These are phyloP conservation scores for Helicoverpa armigera DNA, from an alignment of 1,140 invertebrate genomes.

Conservation along the genomic window DNA sequence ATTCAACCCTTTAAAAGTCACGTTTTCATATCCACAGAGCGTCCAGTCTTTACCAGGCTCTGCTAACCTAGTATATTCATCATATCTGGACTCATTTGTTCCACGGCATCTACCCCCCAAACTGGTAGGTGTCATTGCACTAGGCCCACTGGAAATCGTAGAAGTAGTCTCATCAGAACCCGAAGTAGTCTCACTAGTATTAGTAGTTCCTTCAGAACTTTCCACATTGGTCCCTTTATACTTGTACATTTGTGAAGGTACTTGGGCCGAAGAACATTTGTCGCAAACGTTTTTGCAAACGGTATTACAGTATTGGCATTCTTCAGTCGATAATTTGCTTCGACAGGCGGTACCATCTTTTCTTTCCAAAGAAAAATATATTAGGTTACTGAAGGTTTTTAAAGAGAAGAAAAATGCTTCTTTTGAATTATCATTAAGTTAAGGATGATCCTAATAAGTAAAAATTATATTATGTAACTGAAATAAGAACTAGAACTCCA, in stretches of 20 bases:
- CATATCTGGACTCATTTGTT: not conserved
- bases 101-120: not conserved
- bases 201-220: not conserved
- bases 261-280: not conserved
- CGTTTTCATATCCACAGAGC: not conserved
- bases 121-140: too few relatives aligned
- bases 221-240: not conserved
- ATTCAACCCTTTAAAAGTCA: too few relatives aligned
- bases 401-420: too few relatives aligned
- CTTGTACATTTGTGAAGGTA: not conserved
- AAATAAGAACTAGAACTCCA: too few relatives aligned
- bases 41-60: not conserved
- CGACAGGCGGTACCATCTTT: not conserved
- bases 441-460: too few relatives aligned
- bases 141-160: too few relatives aligned
- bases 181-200: not conserved
- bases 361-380: not conserved
- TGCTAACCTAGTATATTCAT: constrained; percentile 32
- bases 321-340: not conserved
- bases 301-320: too few relatives aligned
- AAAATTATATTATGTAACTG: too few relatives aligned
- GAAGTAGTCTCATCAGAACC: too few relatives aligned
- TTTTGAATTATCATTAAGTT: too few relatives aligned
- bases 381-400: too few relatives aligned
- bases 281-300: not conserved